Percentiles rank a stretch among this genome's conserved stretches.
Evolutionary conservation across 2,113 vertebrate species (phyloP).

Genomic region (Hydrochoerus hydrochaeris): DNA sequence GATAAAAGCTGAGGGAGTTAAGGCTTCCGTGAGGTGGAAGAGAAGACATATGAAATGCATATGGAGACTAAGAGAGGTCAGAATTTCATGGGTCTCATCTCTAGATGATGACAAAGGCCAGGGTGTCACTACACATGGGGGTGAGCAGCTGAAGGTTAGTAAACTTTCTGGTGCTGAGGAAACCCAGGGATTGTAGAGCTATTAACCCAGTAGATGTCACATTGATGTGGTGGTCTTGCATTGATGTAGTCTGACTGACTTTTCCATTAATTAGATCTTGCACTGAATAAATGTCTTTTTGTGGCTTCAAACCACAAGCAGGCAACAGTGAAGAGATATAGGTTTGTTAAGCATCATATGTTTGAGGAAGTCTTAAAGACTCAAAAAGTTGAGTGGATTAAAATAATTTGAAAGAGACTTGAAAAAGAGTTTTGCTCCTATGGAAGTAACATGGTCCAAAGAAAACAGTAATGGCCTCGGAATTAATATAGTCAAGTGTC

Average conservation of each 20-base stretch:
- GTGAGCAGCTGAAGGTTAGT: not conserved
- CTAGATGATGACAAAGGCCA: not conserved
- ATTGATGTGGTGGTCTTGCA: not conserved
- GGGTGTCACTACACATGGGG: not conserved
- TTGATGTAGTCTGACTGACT: not conserved
- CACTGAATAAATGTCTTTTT: not conserved
- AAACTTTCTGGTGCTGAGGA: not conserved
- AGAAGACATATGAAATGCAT: not conserved
- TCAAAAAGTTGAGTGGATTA: not conserved
- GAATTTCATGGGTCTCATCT: not conserved
- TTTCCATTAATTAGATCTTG: not conserved
- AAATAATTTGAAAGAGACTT: not conserved
- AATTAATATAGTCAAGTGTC: not conserved
- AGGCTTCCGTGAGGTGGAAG: not conserved
- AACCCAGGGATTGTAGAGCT: not conserved
- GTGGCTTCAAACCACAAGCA: not conserved
- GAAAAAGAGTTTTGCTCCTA: not conserved
- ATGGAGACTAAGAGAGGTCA: too few species aligned
- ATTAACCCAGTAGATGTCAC: not conserved
- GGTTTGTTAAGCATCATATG: not conserved
- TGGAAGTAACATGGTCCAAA: not conserved
- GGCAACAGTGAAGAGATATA: not conserved
- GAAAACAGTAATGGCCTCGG: not conserved
- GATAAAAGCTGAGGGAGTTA: not conserved
- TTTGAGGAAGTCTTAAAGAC: not conserved